phyloP scores from a whole-genome alignment of 2,888 invertebrate genomes.

The Nematopogon swammerdamellus region DNA sequence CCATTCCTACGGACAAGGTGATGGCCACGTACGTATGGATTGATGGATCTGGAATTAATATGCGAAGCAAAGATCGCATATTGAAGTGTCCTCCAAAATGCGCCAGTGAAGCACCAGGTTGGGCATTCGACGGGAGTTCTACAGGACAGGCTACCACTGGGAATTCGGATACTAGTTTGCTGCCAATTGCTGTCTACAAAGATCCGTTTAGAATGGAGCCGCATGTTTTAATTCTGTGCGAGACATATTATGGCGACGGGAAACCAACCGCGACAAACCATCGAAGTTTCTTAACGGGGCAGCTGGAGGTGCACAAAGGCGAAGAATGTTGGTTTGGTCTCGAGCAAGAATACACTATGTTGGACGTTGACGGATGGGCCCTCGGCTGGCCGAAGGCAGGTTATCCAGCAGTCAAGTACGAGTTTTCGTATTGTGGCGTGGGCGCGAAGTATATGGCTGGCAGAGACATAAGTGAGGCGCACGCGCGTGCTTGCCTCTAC shows the following conservation, averaged over 20 bases:
- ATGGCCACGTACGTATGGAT: slow-evolving; percentile 76
- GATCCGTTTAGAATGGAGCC: slow-evolving; percentile 90
- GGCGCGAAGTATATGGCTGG: slow-evolving; percentile 92
- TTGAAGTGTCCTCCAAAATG: slow-evolving; percentile 60
- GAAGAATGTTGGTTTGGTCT: slow-evolving; percentile 88
- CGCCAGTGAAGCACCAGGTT: slow-evolving; percentile 61
- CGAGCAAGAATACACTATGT: slow-evolving; percentile 87
- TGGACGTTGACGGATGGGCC: slow-evolving; percentile 85
- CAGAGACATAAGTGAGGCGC: slow-evolving; percentile 89
- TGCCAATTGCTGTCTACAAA: slow-evolving; percentile 82
- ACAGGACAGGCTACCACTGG: slow-evolving; percentile 78
- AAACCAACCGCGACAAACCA: slow-evolving; percentile 72
- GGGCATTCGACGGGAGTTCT: slow-evolving; percentile 93
- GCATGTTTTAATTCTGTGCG: slow-evolving; percentile 83
- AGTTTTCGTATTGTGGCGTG: slow-evolving; percentile 87
- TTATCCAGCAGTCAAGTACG: slow-evolving; percentile 85
- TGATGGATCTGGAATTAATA: slow-evolving; percentile 70
- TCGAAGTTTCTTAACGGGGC: slow-evolving; percentile 65
- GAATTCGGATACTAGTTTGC: slow-evolving; percentile 85
- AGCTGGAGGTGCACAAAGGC: slow-evolving; percentile 63
- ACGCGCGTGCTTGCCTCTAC: slow-evolving; percentile 78
- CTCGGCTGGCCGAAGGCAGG: slow-evolving; percentile 92
- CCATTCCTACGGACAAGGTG: slow-evolving; percentile 55
- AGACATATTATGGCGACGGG: slow-evolving; percentile 75
- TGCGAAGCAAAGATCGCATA: slow-evolving; percentile 67